A percentile compares a stretch with the other conserved stretches of the same genome.
Conservation (phyloP, 2,797 vertebrate species). For the Leptatherina wallacei region DNA sequence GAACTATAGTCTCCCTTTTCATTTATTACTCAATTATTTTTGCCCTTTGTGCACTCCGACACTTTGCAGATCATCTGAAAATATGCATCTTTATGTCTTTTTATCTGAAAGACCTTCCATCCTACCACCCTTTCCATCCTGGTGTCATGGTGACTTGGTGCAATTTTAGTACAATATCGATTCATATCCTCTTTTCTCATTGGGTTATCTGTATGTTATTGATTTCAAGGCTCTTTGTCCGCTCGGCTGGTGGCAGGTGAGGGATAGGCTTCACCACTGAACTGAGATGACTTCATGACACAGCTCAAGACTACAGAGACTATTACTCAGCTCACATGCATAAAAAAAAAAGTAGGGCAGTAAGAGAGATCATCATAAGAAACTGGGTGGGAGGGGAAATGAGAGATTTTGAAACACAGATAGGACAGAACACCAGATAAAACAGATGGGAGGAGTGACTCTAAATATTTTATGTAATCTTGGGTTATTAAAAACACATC, state of each 20-base stretch:
- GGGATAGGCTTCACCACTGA: conserved; percentile 29
- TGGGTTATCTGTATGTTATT: conserved; percentile 44
- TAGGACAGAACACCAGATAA: conserved; percentile 14
- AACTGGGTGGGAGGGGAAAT: neutral
- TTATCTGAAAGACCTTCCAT: neutral
- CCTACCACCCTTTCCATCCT: neutral
- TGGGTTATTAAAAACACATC: conserved; percentile 54
- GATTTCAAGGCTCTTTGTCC: conserved; percentile 43
- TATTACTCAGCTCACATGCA: conserved; percentile 5
- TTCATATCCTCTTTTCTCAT: conserved; percentile 29
- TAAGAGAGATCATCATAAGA: conserved; percentile 35
- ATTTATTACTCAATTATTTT: neutral
- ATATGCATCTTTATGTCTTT: neutral
- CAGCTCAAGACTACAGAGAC: conserved; percentile 11
- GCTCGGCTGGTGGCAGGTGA: conserved; percentile 26
- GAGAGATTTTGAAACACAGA: conserved; percentile 28
- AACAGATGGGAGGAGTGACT: conserved; percentile 12
- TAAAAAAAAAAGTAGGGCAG: conserved; percentile 35
- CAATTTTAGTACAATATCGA: conserved; percentile 30
- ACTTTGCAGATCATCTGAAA: neutral
- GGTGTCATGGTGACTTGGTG: conserved; percentile 15
- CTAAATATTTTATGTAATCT: neutral
- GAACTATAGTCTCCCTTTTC: neutral
- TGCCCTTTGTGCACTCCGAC: neutral
- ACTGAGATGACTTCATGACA: conserved; percentile 33